A percentile compares a stretch with the other conserved stretches of the same genome.
phyloP scores from a whole-genome alignment of 2,888 invertebrate genomes.

The Ashinkailepas kermadecensis region DNA sequence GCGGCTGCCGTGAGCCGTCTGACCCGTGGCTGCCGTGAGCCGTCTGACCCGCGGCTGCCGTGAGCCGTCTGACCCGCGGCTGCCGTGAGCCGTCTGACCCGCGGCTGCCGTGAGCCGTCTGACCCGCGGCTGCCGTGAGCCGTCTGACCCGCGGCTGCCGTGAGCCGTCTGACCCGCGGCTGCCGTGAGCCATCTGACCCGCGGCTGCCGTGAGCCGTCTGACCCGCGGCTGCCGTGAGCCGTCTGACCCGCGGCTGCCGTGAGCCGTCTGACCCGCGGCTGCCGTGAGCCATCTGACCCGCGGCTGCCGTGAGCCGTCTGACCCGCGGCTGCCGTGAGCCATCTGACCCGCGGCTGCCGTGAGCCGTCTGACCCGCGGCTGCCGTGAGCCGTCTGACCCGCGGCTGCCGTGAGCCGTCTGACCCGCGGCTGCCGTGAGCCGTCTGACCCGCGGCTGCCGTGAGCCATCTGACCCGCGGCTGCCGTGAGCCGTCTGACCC shows the following conservation, averaged over 20 bases:
- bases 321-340: conserved; percentile 28
- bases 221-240: conserved; percentile 28
- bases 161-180: not conserved
- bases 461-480: not conserved
- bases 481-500: conserved; percentile 28
- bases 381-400: conserved; percentile 28
- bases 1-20: conserved; percentile 29
- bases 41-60: conserved; percentile 27
- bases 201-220: conserved; percentile 29
- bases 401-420: conserved; percentile 29
- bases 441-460: conserved; percentile 27
- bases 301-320: conserved; percentile 29
- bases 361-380: not conserved
- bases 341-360: conserved; percentile 27
- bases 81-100: conserved; percentile 28
- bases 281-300: conserved; percentile 28
- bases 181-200: conserved; percentile 28
- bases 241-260: conserved; percentile 27
- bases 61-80: not conserved
- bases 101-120: conserved; percentile 29
- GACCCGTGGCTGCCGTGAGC: conserved; percentile 28
- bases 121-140: conserved; percentile 28
- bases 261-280: not conserved
- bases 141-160: conserved; percentile 27
- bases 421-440: conserved; percentile 28